Evolutionary conservation across 2,888 invertebrate species (phyloP).

Genomic region (Siphonodentalium dalli): DNA sequence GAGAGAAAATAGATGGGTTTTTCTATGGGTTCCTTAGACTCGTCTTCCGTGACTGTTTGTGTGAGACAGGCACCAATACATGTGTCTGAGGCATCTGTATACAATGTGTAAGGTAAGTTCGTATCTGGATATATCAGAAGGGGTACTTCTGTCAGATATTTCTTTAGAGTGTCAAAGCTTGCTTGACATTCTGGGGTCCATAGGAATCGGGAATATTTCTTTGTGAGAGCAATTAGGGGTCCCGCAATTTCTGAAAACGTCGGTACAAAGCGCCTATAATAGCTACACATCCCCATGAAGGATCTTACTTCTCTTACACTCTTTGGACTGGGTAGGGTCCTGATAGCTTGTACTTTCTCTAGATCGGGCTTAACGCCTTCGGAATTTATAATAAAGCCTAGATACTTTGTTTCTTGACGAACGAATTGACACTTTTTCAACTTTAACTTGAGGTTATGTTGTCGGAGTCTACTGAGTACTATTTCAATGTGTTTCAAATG

Average conservation of each 20-base stretch:
- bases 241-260: constrained; percentile 20
- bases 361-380: constrained; percentile 19
- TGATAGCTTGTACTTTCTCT: constrained; percentile 17
- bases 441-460: constrained; percentile 1
- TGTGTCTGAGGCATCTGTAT: constrained; percentile 27
- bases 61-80: constrained; percentile 7
- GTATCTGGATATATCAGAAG: constrained; percentile 14
- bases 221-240: constrained; percentile 20
- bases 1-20: constrained; percentile 11
- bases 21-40: constrained; percentile 4
- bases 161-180: constrained; percentile 19
- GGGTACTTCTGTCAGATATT: constrained; percentile 10
- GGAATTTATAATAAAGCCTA: constrained; percentile 14
- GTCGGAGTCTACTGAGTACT: neutral
- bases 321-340: constrained; percentile 1
- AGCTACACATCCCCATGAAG: constrained; percentile 22
- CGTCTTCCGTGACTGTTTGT: constrained; percentile 3
- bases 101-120: constrained; percentile 14
- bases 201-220: constrained; percentile 16
- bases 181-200: constrained; percentile 13
- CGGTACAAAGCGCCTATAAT: constrained; percentile 19
- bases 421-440: constrained; percentile 11
- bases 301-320: constrained; percentile 14
- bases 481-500: constrained; percentile 2
- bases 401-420: constrained; percentile 16